Conservation (phyloP, 2,113 vertebrate genomes). For the Riparia riparia region DNA sequence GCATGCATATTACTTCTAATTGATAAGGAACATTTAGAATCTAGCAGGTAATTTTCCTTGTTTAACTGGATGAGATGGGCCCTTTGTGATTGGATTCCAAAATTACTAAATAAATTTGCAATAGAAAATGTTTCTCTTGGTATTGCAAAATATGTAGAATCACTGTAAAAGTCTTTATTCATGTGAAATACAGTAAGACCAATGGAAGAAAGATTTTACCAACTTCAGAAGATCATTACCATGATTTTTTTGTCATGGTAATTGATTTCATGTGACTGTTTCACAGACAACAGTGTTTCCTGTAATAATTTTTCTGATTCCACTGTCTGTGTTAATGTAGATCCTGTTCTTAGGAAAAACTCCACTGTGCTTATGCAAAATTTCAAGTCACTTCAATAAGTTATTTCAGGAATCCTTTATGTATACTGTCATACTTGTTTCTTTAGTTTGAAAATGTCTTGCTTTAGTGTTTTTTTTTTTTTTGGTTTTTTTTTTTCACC, state of each 20-base stretch:
- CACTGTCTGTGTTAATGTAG: neutral
- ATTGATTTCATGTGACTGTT: neutral
- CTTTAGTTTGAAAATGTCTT: neutral
- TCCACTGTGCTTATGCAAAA: neutral
- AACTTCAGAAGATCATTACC: neutral
- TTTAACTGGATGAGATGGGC: neutral
- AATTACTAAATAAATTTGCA: neutral
- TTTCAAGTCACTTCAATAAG: neutral
- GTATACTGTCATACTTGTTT: neutral
- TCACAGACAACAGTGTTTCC: neutral
- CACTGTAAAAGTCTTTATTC: neutral
- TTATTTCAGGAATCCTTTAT: neutral
- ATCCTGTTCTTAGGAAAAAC: neutral
- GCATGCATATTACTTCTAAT: neutral
- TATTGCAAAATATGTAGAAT: neutral
- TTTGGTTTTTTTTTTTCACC: neutral
- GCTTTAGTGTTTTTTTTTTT: neutral
- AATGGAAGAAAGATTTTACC: neutral
- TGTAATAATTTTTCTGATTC: neutral
- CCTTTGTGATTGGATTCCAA: neutral
- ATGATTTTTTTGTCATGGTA: neutral
- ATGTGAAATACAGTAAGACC: neutral
- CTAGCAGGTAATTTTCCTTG: neutral
- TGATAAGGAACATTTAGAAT: neutral
- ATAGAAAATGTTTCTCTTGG: neutral